Evolutionary conservation across 2,888 invertebrate genomes (phyloP).

Genomic region (Cataglyphis albicans): DNA sequence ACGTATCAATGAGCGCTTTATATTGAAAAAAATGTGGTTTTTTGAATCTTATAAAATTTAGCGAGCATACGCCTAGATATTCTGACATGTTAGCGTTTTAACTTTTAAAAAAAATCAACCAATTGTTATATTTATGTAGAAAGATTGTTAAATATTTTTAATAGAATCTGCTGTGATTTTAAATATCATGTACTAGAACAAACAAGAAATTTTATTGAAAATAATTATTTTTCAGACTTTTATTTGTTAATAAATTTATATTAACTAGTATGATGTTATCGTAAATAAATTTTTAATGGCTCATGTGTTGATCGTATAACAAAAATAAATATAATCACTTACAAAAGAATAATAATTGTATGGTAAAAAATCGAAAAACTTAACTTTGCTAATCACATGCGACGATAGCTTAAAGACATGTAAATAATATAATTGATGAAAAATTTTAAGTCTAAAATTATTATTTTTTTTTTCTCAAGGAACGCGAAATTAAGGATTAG

Average conservation of each 20-base stretch:
- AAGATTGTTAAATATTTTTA: not conserved
- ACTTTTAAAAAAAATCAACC: not conserved
- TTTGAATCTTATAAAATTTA: not conserved
- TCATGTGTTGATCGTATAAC: not conserved
- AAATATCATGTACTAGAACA: not conserved
- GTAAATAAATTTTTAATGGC: not conserved
- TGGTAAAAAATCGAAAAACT: conserved; percentile 6
- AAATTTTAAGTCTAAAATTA: conserved; percentile 48
- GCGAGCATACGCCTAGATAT: conserved; percentile 53
- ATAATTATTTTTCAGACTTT: not conserved
- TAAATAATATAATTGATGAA: conserved; percentile 12
- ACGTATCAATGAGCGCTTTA: conserved; percentile 77
- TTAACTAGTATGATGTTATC: not conserved
- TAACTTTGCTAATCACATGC: not conserved
- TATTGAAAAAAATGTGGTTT: conserved; percentile 35
- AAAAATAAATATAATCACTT: not conserved
- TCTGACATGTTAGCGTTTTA: conserved; percentile 31
- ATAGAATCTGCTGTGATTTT: too few relatives aligned
- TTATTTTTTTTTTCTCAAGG: conserved; percentile 5
- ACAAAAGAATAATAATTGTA: not conserved
- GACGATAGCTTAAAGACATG: conserved; percentile 24
- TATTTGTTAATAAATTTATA: not conserved
- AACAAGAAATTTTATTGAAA: not conserved
- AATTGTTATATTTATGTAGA: not conserved
- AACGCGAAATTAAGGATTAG: not conserved